A percentile compares a stretch with the other conserved stretches of the same genome.
phyloP scores from a whole-genome alignment of 2,888 invertebrate genomes.

The Melanostoma scalare region DNA sequence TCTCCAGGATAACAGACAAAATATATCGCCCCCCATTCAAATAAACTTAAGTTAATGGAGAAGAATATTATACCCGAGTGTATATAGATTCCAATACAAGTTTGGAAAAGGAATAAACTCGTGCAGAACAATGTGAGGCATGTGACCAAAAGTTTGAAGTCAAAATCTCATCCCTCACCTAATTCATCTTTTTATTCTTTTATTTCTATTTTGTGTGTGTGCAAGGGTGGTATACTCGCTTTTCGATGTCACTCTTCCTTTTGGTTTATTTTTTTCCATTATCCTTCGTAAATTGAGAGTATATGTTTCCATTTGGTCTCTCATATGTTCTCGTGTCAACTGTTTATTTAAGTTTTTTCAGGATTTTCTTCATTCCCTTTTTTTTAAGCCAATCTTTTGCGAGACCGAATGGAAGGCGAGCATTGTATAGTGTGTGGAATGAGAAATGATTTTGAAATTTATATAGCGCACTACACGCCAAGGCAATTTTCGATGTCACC shows the following conservation, averaged over 20 bases:
- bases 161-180: background rate
- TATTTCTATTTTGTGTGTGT: background rate
- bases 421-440: background rate
- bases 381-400: conserved; percentile 8
- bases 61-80: conserved; percentile 22
- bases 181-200: conserved; percentile 17
- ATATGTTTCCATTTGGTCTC: conserved; percentile 62
- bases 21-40: conserved; percentile 18
- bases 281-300: conserved; percentile 55
- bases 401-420: background rate
- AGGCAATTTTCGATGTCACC: conserved; percentile 35
- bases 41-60: conserved; percentile 38
- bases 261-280: conserved; percentile 49
- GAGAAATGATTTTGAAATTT: conserved; percentile 34
- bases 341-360: conserved; percentile 64
- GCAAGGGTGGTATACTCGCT: background rate
- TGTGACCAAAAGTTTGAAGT: conserved; percentile 42
- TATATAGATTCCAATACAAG: conserved; percentile 8
- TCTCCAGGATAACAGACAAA: background rate
- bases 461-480: conserved; percentile 12
- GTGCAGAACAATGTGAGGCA: conserved; percentile 25
- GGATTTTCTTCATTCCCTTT: conserved; percentile 27
- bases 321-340: conserved; percentile 66
- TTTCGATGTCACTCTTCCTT: background rate
- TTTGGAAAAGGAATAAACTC: conserved; percentile 2